A percentile compares a stretch with the other conserved stretches of the same genome.
Evolutionary conservation across 2,888 invertebrate genomes (phyloP).

Genomic region (Cryptus viduatorius): DNA sequence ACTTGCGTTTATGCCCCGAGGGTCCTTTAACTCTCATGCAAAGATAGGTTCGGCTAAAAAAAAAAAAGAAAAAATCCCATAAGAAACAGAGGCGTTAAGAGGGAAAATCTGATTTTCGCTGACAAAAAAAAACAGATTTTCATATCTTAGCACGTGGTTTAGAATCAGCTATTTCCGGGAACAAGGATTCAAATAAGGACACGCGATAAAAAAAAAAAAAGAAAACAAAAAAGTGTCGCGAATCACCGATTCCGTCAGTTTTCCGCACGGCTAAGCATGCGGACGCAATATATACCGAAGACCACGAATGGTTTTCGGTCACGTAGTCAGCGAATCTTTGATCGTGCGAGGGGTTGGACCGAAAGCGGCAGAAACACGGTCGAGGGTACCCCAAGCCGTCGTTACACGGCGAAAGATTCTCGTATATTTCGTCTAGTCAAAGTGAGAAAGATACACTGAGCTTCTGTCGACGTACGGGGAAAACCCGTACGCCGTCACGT

Average conservation of each 20-base stretch:
- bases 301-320: slow-evolving; percentile 1
- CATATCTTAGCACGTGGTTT: not conserved
- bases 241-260: not conserved
- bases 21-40: no score
- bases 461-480: slow-evolving; percentile 18
- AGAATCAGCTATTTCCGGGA: not conserved
- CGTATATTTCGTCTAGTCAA: not conserved
- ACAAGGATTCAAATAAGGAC: not conserved
- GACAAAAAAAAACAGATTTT: not conserved
- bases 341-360: not conserved
- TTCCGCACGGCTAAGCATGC: slow-evolving; percentile 1
- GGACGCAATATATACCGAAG: not conserved
- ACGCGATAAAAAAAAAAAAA: not conserved
- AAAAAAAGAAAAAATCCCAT: no score
- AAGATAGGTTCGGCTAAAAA: no score
- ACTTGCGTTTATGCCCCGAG: no score
- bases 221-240: not conserved
- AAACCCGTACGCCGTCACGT: slow-evolving; percentile 36
- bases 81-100: not conserved
- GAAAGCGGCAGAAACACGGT: not conserved
- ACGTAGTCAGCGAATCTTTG: slow-evolving; percentile 32
- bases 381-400: not conserved
- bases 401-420: slow-evolving; percentile 3
- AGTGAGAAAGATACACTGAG: not conserved
- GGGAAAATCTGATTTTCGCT: not conserved